These are phyloP conservation scores for Himalopsyche japonica DNA, from an alignment of 2,888 invertebrate species.

Conservation along the genomic window DNA sequence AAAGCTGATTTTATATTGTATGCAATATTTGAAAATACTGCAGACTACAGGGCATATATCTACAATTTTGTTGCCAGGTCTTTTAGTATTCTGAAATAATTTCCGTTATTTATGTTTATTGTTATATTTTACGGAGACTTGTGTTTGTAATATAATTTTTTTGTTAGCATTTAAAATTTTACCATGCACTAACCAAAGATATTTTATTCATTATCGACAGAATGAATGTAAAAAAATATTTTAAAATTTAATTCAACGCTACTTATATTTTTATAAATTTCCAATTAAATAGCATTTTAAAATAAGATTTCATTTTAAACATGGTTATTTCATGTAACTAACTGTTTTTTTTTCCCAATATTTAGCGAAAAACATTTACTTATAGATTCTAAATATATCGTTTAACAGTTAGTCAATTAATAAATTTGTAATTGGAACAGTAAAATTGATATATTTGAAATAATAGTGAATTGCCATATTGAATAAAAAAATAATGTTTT, in stretches of 20 bases:
- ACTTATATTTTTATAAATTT: not conserved
- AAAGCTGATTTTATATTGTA: too few relatives aligned
- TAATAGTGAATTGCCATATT: not conserved
- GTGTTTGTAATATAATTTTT: not conserved
- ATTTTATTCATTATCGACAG: not conserved
- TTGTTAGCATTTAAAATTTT: not conserved
- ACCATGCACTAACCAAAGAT: conserved; percentile 1
- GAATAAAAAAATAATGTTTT: not conserved
- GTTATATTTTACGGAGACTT: not conserved
- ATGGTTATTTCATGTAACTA: not conserved
- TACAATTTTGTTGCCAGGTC: too few relatives aligned
- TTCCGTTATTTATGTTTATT: not conserved
- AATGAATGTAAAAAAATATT: not conserved
- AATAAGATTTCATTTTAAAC: not conserved
- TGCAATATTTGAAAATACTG: too few relatives aligned
- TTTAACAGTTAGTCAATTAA: not conserved
- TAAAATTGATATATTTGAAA: not conserved
- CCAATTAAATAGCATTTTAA: not conserved
- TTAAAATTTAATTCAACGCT: not conserved
- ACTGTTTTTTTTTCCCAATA: not conserved
- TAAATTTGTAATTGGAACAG: not conserved
- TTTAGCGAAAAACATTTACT: too few relatives aligned
- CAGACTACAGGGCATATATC: too few relatives aligned
- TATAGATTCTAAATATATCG: not conserved
- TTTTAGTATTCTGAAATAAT: not conserved